A percentile compares a stretch with the other conserved stretches of the same genome.
These are phyloP conservation scores for Lineus longissimus DNA, from an alignment of 1,140 invertebrate species.

Conservation along the genomic window DNA sequence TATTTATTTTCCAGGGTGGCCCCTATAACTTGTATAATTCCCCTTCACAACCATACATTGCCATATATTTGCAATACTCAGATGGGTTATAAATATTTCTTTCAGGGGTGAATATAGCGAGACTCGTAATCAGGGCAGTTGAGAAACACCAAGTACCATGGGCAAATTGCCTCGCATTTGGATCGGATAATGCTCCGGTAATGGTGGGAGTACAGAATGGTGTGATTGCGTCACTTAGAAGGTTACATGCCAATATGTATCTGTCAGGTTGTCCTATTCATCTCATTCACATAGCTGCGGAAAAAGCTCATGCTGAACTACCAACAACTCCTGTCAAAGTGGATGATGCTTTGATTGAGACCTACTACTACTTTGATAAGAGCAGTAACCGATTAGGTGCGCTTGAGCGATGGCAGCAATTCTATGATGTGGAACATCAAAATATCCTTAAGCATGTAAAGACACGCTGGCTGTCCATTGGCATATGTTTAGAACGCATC, in stretches of 20 bases:
- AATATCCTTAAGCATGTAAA: constrained; percentile 24
- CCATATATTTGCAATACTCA: no score
- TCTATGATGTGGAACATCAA: constrained; percentile 21
- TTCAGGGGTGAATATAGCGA: constrained; percentile 26
- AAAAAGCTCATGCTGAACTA: constrained; percentile 14
- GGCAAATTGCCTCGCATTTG: constrained; percentile 27
- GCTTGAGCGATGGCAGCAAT: constrained; percentile 12
- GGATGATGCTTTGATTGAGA: constrained; percentile 21
- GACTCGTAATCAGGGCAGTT: constrained; percentile 21
- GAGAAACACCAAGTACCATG: constrained; percentile 16
- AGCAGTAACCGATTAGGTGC: constrained; percentile 16
- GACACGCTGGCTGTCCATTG: constrained; percentile 30
- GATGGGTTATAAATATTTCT: neutral
- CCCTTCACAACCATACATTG: no score
- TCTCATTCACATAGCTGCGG: constrained; percentile 19
- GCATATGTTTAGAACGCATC: constrained; percentile 13
- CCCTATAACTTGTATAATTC: no score
- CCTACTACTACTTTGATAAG: constrained; percentile 27
- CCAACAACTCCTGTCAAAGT: constrained; percentile 1
- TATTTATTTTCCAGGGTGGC: no score
- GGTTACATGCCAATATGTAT: constrained; percentile 13
- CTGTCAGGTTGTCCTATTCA: constrained; percentile 9
- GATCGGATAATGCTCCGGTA: constrained; percentile 29
- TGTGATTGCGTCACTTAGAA: constrained; percentile 17
- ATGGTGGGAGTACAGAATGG: constrained; percentile 25